Base-by-base conservation (phyloP, 2,888 invertebrate species). In the Aromia moschata region DNA sequence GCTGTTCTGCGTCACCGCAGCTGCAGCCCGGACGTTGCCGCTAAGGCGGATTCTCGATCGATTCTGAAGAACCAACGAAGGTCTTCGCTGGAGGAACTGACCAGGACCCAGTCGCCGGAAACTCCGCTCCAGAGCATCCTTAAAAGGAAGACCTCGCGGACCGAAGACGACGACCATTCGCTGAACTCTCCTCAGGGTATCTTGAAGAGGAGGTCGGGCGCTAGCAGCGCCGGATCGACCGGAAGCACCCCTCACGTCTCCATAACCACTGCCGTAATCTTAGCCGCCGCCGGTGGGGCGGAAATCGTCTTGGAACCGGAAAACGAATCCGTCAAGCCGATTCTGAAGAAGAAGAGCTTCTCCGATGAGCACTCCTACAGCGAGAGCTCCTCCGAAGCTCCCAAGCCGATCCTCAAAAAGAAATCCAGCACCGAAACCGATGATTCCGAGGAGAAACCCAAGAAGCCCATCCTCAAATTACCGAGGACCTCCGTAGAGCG, bases 381-480 rank as follows among this genome's bases (percentile, higher is more conserved):
- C 47, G 86, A 86, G 4, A 60, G 38, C 44, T 49, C 54, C 2
- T 41, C 59, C 12, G 64, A 83, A 55, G 84, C 84, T 31, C 88
- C 89, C 0, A 89, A 85, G 78, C 94, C 94, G 2, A 94, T 94
- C 73, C 79, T 94, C 33, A 94, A 94, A 81, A 95, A 95, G 82
- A 94, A 94, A 78, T 89, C 89, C 0, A 89, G 88, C 63, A 87
- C 88, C 0, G 91, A 91, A 73, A 88, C 89, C 41, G 89, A 89
- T 64, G 91, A 91, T 70, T 89, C 61, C 88, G 91, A 89, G 69
- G 89, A 90, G 45, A 84, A 86, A 68, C 89, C 89, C 0, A 88
- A 86, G 72, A 87, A 86, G 74, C 91, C 93, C 20, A 94, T 94
- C 69, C 81, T 94, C 38, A 94, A 93, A 78, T 85, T 87, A 43